Evolutionary conservation across 2,797 vertebrate genomes (phyloP).

Genomic region (Phaenicophaeus curvirostris): DNA sequence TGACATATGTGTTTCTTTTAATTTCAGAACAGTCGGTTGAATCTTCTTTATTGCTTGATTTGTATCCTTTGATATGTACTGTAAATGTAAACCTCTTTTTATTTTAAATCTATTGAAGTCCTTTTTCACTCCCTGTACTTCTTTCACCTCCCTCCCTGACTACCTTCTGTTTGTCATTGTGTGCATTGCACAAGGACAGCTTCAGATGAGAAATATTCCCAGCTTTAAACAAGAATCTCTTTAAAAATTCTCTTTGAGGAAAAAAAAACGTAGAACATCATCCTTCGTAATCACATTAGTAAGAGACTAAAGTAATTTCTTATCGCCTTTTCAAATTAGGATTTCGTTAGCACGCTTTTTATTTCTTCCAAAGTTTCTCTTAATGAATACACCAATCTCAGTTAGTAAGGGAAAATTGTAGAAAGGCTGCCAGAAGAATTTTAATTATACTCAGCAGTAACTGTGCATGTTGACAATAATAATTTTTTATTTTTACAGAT

Average conservation of each 20-base stretch:
- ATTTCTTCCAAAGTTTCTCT: slow-evolving; percentile 56
- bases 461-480: slow-evolving; percentile 17
- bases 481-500: background rate
- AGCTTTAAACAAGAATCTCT: slow-evolving; percentile 61
- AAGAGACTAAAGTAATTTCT: slow-evolving; percentile 55
- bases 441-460: slow-evolving; percentile 49
- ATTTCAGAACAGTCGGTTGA: background rate
- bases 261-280: slow-evolving; percentile 51
- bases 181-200: slow-evolving; percentile 59
- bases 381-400: slow-evolving; percentile 56
- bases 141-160: background rate
- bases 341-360: slow-evolving; percentile 52
- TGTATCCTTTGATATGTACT: slow-evolving; percentile 12
- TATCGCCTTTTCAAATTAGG: slow-evolving; percentile 64
- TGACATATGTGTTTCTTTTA: background rate
- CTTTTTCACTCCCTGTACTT: background rate
- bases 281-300: slow-evolving; percentile 62
- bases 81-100: slow-evolving; percentile 16
- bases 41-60: background rate
- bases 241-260: slow-evolving; percentile 69
- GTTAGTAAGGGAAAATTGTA: slow-evolving; percentile 43
- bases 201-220: slow-evolving; percentile 56
- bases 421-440: slow-evolving; percentile 41
- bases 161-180: slow-evolving; percentile 65
- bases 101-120: background rate